Conservation (phyloP, 2,797 vertebrate genomes). For the Phoxinus dragarum region DNA sequence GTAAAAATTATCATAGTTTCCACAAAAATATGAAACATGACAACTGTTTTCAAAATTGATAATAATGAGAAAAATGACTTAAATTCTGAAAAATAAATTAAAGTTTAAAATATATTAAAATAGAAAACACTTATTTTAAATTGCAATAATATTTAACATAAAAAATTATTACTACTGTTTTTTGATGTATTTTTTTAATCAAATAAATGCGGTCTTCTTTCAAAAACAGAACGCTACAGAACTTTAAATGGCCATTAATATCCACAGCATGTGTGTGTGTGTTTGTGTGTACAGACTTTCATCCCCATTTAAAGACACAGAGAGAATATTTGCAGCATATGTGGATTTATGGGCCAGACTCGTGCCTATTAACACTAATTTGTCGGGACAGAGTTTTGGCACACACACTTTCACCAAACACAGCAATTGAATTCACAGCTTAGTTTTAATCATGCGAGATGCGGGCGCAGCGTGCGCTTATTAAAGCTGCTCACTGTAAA, state of each 20-base stretch:
- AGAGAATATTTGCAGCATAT: neutral
- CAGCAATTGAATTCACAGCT: neutral
- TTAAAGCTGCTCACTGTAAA: slow-evolving; percentile 12
- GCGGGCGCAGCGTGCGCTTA: neutral
- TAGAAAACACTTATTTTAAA: too few species aligned
- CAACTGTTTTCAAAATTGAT: neutral
- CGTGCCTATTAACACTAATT: slow-evolving; percentile 32
- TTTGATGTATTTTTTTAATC: neutral
- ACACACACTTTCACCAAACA: neutral
- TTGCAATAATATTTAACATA: too few species aligned
- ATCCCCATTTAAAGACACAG: neutral
- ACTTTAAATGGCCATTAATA: slow-evolving; percentile 9
- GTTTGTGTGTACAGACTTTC: neutral
- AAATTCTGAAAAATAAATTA: too few species aligned
- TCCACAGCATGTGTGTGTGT: neutral
- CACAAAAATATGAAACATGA: too few species aligned
- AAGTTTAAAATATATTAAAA: neutral
- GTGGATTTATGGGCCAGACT: slow-evolving; percentile 37
- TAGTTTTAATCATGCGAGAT: slow-evolving; percentile 12
- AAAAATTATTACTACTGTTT: neutral
- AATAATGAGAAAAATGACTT: neutral
- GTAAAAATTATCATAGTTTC: too few species aligned
- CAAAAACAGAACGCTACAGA: neutral
- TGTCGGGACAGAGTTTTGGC: slow-evolving; percentile 26
- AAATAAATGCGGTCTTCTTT: neutral